Conservation (phyloP, 2,888 invertebrate species). For the Lycia hirtaria region DNA sequence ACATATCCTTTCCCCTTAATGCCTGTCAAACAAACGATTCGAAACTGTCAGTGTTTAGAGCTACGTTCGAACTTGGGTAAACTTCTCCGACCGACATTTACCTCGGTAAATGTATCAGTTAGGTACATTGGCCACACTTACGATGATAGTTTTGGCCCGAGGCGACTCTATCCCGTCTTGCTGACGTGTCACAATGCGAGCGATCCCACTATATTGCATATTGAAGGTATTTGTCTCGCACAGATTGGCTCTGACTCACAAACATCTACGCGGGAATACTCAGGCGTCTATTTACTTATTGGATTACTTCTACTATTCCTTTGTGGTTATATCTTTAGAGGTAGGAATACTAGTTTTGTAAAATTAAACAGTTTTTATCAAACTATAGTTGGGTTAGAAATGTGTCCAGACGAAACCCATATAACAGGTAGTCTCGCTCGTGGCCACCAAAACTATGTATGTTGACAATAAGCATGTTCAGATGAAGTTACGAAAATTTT, state of each 20-base stretch:
- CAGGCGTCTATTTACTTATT: not conserved
- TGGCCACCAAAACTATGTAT: too few species aligned
- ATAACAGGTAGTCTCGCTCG: too few species aligned
- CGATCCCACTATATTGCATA: constrained; percentile 23
- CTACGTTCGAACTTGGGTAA: constrained; percentile 15
- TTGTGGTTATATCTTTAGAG: too few species aligned
- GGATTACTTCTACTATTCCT: not conserved
- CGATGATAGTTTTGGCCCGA: constrained; percentile 41
- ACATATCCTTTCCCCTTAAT: constrained; percentile 1
- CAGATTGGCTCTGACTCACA: constrained; percentile 27
- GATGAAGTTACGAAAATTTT: too few species aligned
- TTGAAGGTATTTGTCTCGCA: constrained; percentile 41
- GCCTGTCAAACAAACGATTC: constrained; percentile 6
- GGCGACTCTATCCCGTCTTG: constrained; percentile 40
- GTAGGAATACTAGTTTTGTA: too few species aligned
- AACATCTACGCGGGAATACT: constrained; percentile 3
- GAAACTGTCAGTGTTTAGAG: constrained; percentile 13
- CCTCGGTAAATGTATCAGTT: constrained; percentile 27
- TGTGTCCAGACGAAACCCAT: too few species aligned
- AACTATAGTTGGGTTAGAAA: too few species aligned
- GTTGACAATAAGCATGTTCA: too few species aligned
- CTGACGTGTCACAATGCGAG: constrained; percentile 51
- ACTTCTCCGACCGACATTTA: constrained; percentile 41
- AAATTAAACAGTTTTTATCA: too few species aligned
- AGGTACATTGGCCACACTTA: constrained; percentile 28